Conservation (phyloP, 2,113 vertebrate species). For the chimpanzee (Pan troglodytes) region DNA sequence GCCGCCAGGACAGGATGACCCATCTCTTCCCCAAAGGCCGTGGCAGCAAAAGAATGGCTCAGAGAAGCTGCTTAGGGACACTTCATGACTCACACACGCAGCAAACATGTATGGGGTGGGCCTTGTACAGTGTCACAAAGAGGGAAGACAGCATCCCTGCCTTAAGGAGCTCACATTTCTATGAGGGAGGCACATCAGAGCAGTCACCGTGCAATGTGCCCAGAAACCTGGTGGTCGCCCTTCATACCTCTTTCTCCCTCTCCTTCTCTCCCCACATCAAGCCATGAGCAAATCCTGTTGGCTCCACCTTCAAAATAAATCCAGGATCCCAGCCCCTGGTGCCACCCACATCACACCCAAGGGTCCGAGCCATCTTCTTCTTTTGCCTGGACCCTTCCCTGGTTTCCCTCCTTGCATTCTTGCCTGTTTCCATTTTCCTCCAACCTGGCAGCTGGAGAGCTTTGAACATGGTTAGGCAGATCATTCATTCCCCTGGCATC, state of each 20-base stretch:
- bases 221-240: neutral
- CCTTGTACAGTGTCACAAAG: neutral
- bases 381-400: too few relatives aligned
- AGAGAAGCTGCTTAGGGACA: neutral
- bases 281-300: neutral
- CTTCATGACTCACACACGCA: accelerated
- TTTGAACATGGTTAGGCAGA: neutral
- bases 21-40: neutral
- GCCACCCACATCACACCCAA: accelerated
- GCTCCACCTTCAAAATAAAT: neutral
- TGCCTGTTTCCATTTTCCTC: neutral
- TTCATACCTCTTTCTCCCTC: neutral
- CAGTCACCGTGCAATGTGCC: neutral
- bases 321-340: neutral
- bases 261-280: neutral
- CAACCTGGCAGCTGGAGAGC: neutral
- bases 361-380: accelerated
- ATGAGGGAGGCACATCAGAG: accelerated
- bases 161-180: accelerated
- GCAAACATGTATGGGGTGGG: neutral
- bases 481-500: neutral
- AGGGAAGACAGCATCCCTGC: accelerated
- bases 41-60: neutral
- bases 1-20: neutral
- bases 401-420: neutral